phyloP scores from a whole-genome alignment of 2,888 invertebrate species.

The Belgica antarctica region DNA sequence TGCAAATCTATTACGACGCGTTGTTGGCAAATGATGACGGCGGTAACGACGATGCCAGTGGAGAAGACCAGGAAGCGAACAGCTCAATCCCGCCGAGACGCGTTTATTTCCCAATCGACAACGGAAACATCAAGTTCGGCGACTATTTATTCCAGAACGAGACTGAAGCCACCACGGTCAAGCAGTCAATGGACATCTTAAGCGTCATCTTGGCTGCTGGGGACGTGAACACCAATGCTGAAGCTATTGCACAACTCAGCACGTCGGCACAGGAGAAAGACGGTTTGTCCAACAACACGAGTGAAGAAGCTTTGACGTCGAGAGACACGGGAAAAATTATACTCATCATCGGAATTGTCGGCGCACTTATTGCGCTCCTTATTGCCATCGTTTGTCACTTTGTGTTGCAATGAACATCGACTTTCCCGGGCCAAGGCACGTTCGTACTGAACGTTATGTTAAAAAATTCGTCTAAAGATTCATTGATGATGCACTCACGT shows the following conservation, averaged over 20 bases:
- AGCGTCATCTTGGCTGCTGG: slow-evolving; percentile 50
- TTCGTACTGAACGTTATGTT: too few relatives aligned
- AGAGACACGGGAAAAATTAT: background rate
- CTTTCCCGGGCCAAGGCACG: too few relatives aligned
- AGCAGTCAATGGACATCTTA: slow-evolving; percentile 77
- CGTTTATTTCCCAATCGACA: slow-evolving; percentile 72
- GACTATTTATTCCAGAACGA: slow-evolving; percentile 75
- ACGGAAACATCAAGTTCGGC: slow-evolving; percentile 68
- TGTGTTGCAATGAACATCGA: background rate
- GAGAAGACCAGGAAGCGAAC: slow-evolving; percentile 22
- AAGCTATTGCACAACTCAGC: background rate
- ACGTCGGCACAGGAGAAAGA: background rate
- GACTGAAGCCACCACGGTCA: slow-evolving; percentile 58
- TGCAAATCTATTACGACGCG: slow-evolving; percentile 92
- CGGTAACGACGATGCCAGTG: slow-evolving; percentile 47
- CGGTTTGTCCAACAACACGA: background rate
- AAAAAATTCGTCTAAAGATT: too few relatives aligned
- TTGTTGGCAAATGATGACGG: slow-evolving; percentile 68
- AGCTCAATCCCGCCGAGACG: slow-evolving; percentile 68
- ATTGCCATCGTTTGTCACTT: slow-evolving; percentile 8
- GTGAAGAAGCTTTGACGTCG: background rate
- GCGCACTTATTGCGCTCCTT: background rate
- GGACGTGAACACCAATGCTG: slow-evolving; percentile 5
- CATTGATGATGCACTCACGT: too few relatives aligned
- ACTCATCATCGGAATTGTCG: slow-evolving; percentile 25